Base-by-base conservation (phyloP, 1,140 invertebrate species). In the Lepidostoma basale region DNA sequence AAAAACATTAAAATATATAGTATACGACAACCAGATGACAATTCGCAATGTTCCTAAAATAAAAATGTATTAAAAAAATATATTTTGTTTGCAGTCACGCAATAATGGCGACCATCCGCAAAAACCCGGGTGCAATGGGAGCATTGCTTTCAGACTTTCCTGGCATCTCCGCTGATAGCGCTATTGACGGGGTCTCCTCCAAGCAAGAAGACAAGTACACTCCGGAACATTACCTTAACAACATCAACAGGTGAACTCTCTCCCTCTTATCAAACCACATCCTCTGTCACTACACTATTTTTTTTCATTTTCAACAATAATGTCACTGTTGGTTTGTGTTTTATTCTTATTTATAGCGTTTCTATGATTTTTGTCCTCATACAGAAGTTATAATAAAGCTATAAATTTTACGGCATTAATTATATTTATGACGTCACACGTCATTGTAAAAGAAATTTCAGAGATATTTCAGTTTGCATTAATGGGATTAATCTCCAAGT, bases 101-200 rank as follows among this genome's bases (percentile, higher is more conserved):
- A n/a, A 94, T 94, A 73, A 78, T 89, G 63, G 86, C 87, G 72
- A 91, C 89, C 39, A 88, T 94, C 63, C 82, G 88, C 10, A 80
- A 86, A 2, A 89, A 92, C 76, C 87, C 88, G 73, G 86, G 88
- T 26, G 87, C 90, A 42, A 87, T 90, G 25, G 82, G 87, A 1
- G 87, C 88, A 1, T 79, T 94, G 33, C 78, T 92, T 28, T 87
- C 90, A 5, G 90, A 92, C 74, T 89, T 85, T 71, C 84, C 84
- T 64, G 84, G 85, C 26, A 84, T 82, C 6, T 81, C 77, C 42
- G 76, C 81, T 1, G 80, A 82, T 36, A 79, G 80, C 1, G 77
- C 85, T 16, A 78, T 88, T 3, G 86, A 88, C 59, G 87, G 87
- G 1, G 81, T 88, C 44, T 79, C 82, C 1, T 75, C 83, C 2